Percentiles rank a stretch among this genome's conserved stretches.
Evolutionary conservation across 2,888 invertebrate genomes (phyloP).

Genomic region (Mesorhabditis belari): DNA sequence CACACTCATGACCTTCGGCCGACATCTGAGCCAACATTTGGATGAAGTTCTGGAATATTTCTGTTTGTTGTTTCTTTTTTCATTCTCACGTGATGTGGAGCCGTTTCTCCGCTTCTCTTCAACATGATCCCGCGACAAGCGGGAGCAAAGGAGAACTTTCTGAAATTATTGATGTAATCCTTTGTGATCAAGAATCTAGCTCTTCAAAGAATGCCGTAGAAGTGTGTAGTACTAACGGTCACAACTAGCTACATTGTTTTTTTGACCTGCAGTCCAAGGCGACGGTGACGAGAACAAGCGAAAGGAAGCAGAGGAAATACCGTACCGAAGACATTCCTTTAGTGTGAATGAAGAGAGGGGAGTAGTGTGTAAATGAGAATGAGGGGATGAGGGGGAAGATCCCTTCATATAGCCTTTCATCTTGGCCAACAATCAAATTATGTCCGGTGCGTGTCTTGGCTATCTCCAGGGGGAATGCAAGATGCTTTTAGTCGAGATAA

Average conservation of each 20-base stretch:
- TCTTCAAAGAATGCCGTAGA: neutral
- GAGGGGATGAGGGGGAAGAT: no score
- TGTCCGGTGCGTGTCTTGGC: no score
- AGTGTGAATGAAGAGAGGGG: no score
- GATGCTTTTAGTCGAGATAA: no score
- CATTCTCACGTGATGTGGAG: neutral
- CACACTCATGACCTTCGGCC: neutral
- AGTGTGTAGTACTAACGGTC: neutral
- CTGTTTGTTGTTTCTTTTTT: no score
- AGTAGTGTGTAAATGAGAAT: no score
- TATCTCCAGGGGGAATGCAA: no score
- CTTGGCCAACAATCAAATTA: no score
- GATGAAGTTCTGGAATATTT: neutral
- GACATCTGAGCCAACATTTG: neutral
- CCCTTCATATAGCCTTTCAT: no score
- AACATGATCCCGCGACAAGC: slow-evolving; percentile 43
- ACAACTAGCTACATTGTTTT: neutral
- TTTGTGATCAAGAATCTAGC: neutral
- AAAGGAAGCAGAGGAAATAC: neutral
- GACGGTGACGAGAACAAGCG: neutral
- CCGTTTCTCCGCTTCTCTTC: slow-evolving; percentile 19
- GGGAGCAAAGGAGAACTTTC: slow-evolving; percentile 43
- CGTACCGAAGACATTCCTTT: neutral
- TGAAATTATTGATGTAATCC: no score
- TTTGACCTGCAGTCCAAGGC: slow-evolving; percentile 6